Evolutionary conservation across 2,113 vertebrate genomes (phyloP), one percentile per base, ranked within the genome.

Genomic region (Pica pica): DNA sequence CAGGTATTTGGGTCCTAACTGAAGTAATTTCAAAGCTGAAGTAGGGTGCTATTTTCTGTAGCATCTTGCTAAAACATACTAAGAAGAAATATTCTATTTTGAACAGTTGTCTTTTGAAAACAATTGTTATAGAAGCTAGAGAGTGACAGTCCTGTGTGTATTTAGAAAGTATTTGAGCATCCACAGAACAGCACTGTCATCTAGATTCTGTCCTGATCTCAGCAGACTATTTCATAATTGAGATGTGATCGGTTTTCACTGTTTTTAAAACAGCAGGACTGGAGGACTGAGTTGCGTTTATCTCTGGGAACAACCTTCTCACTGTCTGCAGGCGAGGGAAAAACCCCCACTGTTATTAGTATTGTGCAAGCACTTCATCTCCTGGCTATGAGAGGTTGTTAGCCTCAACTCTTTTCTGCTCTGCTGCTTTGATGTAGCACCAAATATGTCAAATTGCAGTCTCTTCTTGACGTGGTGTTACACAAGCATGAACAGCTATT

Each of bases 341-440:
- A 60, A 30, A 10, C 11, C 42, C 57, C 20, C 33, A 21, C 16
- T 2, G 16, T 49, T 87, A 24, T 8, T 46, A 21, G 24, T 37
- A 33, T 63, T 70, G 77, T 89, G 69, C 55, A 81, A 85, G 31
- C 13, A 12, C 47, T 88, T 83, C 10, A 41, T 64, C 53, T 93
- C 18, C 35, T 77, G 67, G 7, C 63, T 80, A 0, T 16, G 31
- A 46, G 67, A 57, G 28, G 6, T 49, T 93, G 47, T 84, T 68
- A 37, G 87, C 46, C 28, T 85, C 41, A 64, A 6, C 46, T 88
- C 64, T 41, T 27, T 69, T 63, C 87, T 90, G 71, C 88, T 90
- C 56, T 56, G 71, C 56, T 90, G 80, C 88, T 90, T 90, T 90
- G 88, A 83, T 90, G 71, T 83, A 90, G 80, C 56, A 90, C 88